Conservation (phyloP, 2,797 vertebrate species). For the Nothura maculosa region DNA sequence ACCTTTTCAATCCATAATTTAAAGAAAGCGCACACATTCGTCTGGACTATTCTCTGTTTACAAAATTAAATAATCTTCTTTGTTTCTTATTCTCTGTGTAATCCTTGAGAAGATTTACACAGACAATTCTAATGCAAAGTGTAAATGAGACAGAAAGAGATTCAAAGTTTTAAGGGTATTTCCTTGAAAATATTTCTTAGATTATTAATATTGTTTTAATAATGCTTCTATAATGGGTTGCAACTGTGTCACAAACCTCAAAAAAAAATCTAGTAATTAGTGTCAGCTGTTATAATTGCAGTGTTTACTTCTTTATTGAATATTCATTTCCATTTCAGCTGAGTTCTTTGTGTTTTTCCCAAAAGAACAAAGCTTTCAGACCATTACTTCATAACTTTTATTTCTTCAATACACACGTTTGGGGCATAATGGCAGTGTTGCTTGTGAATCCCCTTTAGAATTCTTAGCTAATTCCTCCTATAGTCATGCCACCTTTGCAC, state of each 20-base stretch:
- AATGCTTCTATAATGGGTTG: neutral
- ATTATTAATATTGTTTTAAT: neutral
- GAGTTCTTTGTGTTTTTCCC: slow-evolving; percentile 1
- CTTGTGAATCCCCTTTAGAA: neutral
- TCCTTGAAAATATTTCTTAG: neutral
- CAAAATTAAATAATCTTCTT: neutral
- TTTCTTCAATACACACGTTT: neutral
- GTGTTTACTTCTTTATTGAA: neutral
- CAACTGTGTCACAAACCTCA: neutral
- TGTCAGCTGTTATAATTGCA: neutral
- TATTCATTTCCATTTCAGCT: neutral
- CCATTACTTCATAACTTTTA: neutral
- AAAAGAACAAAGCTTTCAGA: neutral
- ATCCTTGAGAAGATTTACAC: neutral
- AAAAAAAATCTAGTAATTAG: neutral
- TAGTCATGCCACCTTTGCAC: neutral
- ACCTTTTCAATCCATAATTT: neutral
- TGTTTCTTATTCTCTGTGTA: neutral
- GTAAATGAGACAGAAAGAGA: neutral
- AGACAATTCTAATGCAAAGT: neutral
- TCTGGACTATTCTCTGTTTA: neutral
- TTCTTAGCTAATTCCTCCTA: neutral
- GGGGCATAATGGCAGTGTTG: neutral
- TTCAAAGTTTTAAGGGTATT: neutral
- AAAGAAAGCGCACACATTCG: neutral